Evolutionary conservation across 2,113 vertebrate species (phyloP), one percentile per base, ranked within the genome.

Genomic region (Oenanthe melanoleuca): DNA sequence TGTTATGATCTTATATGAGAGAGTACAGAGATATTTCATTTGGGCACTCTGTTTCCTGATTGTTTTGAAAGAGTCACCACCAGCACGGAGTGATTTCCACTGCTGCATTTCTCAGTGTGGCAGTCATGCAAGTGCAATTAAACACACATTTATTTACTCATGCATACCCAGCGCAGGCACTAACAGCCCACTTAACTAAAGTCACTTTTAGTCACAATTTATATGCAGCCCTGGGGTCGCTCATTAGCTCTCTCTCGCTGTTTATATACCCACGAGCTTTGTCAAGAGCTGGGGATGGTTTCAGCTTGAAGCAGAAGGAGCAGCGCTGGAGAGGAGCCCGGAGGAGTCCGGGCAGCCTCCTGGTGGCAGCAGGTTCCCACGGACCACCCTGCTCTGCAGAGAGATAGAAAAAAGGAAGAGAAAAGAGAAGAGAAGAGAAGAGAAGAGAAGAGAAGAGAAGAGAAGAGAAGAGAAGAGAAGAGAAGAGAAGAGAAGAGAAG

Each of bases 291-390:
- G 71, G 65, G n/a, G 42, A 15, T 2, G 11, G 49, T 57, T 65
- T 0, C 1, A 5, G 79, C 18, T 3, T 0, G 86, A 9, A 59
- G 59, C 38, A 13, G 86, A 2, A 9, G 61, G 56, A 10, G 12
- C 12, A 2, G 53, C 9, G 21, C 55, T 1, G 84, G 20, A 25
- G 74, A 2, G n/a, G 37, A 33, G 38, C 14, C 11, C 33, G 4
- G 70, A 37, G 71, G 29, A n/a, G 34, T 0, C 5, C 65, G 0
- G 56, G 10, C 71, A 23, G 55, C 96, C 92, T 95, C 22, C 63
- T 37, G 95, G 78, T 16, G 96, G 97, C 97, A 96, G 94, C 89
- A 79, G 3, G 10, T 5, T 8, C 89, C 26, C 94, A 18, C 1
- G 11, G 61, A 79, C 28, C 75, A 2, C 25, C 29, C 24, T 2